These are phyloP conservation scores for Rallus crepitans DNA, from an alignment of 2,797 vertebrate genomes.

Conservation along the genomic window DNA sequence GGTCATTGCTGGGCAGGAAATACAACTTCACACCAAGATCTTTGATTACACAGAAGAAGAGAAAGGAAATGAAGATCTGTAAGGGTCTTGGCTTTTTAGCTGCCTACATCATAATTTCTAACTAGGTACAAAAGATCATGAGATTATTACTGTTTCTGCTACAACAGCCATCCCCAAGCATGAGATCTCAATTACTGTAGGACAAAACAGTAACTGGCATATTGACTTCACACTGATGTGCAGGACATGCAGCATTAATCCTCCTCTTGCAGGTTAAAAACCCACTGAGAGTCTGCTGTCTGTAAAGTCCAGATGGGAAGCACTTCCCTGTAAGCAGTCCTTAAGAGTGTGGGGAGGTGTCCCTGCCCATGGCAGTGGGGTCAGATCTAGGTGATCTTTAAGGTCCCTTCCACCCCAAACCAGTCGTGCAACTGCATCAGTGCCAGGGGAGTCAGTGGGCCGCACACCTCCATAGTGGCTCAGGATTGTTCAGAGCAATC, in stretches of 20 bases:
- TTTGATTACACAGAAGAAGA: background rate
- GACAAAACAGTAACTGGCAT: background rate
- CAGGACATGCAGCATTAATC: background rate
- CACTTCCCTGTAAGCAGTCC: background rate
- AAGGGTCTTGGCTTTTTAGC: background rate
- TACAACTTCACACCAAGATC: fast-evolving
- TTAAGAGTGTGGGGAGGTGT: background rate
- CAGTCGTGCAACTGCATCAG: background rate
- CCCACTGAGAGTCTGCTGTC: background rate
- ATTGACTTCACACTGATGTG: background rate
- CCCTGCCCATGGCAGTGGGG: too few relatives aligned
- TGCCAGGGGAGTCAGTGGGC: background rate
- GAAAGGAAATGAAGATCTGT: background rate
- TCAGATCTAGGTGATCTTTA: too few relatives aligned
- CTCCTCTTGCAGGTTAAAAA: background rate
- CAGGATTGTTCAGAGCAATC: background rate
- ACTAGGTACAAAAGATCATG: background rate
- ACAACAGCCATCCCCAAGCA: background rate
- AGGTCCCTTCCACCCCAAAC: too few relatives aligned
- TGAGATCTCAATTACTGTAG: background rate
- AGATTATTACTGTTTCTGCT: background rate
- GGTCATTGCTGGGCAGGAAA: background rate
- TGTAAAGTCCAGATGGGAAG: background rate
- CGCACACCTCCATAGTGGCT: background rate
- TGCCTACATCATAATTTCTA: background rate